phyloP scores from a whole-genome alignment of 2,888 invertebrate genomes.

The Epicampocera succincta region DNA sequence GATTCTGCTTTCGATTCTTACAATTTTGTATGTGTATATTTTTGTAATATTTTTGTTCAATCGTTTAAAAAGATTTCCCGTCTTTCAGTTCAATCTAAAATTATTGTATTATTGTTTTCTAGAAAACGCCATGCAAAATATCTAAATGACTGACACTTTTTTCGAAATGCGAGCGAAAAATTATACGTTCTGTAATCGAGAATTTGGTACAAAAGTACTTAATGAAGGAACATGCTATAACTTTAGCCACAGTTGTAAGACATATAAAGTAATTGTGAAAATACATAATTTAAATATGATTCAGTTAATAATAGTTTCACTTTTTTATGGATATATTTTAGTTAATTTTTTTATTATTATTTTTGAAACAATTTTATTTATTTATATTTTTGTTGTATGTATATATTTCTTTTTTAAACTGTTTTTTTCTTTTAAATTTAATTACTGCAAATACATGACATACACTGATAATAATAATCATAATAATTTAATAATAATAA shows the following conservation, averaged over 20 bases:
- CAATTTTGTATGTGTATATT: too few species aligned
- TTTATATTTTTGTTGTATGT: background rate
- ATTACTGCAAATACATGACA: conserved; percentile 60
- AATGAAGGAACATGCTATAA: conserved; percentile 13
- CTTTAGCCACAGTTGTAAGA: conserved; percentile 34
- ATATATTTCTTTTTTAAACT: conserved; percentile 24
- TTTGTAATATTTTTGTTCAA: too few species aligned
- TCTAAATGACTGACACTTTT: too few species aligned
- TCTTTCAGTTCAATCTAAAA: too few species aligned
- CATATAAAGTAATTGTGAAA: conserved; percentile 49
- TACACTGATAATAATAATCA: conserved; percentile 65
- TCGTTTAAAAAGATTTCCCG: too few species aligned
- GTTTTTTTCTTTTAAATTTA: conserved; percentile 21
- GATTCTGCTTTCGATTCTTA: too few species aligned
- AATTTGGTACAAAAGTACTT: too few species aligned
- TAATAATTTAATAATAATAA: conserved; percentile 59
- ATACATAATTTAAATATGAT: conserved; percentile 50
- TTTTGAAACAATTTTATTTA: conserved; percentile 52
- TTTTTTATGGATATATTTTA: conserved; percentile 40
- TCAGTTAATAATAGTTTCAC: conserved; percentile 34
- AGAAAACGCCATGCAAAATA: too few species aligned
- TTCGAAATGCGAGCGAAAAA: too few species aligned
- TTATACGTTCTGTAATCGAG: too few species aligned
- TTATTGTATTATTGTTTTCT: too few species aligned
- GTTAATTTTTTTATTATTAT: conserved; percentile 19